Evolutionary conservation across 2,113 vertebrate genomes (phyloP).

Genomic region (Cricetomys ansorgei): DNA sequence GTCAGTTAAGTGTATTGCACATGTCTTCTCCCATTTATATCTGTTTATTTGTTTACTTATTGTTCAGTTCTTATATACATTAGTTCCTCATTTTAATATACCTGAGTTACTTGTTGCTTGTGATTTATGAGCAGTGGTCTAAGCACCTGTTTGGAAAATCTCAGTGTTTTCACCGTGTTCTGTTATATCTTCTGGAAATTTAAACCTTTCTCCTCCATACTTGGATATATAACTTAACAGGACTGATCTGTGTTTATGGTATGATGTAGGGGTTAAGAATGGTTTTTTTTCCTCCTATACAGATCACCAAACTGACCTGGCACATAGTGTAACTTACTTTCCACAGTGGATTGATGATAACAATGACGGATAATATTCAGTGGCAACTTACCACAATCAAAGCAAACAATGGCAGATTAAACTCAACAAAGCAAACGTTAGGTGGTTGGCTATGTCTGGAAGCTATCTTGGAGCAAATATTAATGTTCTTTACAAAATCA

Average conservation of each 20-base stretch:
- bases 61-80: background rate
- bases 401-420: conserved; percentile 39
- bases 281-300: background rate
- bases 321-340: background rate
- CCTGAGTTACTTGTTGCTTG: background rate
- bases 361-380: background rate
- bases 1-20: background rate
- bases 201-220: background rate
- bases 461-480: background rate
- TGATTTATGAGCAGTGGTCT: background rate
- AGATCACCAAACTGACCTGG: background rate
- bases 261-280: background rate
- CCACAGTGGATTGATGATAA: background rate
- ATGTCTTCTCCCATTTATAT: background rate
- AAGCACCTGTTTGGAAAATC: background rate
- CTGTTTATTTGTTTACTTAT: background rate
- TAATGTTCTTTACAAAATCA: background rate
- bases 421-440: background rate
- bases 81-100: background rate
- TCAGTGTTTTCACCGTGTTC: background rate
- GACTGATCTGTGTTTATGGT: conserved; percentile 7
- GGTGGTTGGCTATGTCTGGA: background rate
- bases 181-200: background rate
- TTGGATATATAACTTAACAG: background rate
- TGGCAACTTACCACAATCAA: background rate